A percentile compares a stretch with the other conserved stretches of the same genome.
These are phyloP conservation scores for Spheniscus mendiculus DNA, from an alignment of 2,113 vertebrate species.

Conservation along the genomic window DNA sequence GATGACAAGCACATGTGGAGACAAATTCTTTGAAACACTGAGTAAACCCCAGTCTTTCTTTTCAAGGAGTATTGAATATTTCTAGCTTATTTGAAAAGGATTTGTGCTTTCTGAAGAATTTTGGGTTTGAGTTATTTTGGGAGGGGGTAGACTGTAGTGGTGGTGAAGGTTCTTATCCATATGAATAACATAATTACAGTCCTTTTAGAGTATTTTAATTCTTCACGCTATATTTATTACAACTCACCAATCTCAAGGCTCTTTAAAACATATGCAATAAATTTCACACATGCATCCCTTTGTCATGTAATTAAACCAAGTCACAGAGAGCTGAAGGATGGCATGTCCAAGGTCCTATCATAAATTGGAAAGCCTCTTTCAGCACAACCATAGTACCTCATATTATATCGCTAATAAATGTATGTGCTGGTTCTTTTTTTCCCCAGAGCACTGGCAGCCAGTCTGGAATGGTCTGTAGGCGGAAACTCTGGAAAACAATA, in stretches of 20 bases:
- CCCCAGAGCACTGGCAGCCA: not conserved
- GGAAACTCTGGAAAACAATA: not conserved
- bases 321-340: not conserved
- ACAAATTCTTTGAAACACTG: conserved; percentile 12
- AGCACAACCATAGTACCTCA: not conserved
- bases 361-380: not conserved
- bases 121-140: not conserved
- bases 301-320: not conserved
- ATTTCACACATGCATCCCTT: not conserved
- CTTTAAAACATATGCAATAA: not conserved
- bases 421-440: not conserved
- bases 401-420: not conserved
- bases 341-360: not conserved
- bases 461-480: not conserved
- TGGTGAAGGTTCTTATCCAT: not conserved
- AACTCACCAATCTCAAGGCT: not conserved
- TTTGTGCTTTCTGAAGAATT: not conserved
- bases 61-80: not conserved
- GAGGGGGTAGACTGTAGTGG: not conserved
- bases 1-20: conserved; percentile 42
- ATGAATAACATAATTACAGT: not conserved
- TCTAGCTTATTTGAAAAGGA: not conserved
- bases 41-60: not conserved
- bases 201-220: not conserved
- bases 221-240: not conserved